These are phyloP conservation scores for Leucoma salicis DNA, from an alignment of 2,888 invertebrate species.

Conservation along the genomic window DNA sequence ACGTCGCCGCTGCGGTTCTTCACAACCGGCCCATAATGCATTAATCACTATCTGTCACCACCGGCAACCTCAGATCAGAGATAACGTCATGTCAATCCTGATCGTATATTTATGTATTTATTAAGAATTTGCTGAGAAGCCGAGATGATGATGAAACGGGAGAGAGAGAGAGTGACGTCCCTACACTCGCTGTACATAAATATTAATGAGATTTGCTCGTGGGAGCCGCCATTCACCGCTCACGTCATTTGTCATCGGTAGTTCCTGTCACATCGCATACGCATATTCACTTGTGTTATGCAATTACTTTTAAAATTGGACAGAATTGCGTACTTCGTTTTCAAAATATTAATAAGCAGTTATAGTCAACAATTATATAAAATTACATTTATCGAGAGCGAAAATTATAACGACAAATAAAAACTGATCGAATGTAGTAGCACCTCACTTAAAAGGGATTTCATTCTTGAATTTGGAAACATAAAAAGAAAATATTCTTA, in stretches of 20 bases:
- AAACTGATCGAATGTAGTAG: too few relatives aligned
- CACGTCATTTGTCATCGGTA: constrained; percentile 75
- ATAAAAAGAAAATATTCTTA: too few relatives aligned
- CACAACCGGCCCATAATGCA: constrained; percentile 18
- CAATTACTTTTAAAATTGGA: constrained; percentile 70
- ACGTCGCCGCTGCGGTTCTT: constrained; percentile 37
- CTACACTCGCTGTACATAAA: constrained; percentile 44
- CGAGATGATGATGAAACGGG: constrained; percentile 28
- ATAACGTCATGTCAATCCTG: constrained; percentile 33
- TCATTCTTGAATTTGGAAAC: too few relatives aligned
- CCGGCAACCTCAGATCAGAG: constrained; percentile 29
- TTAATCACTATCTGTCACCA: constrained; percentile 37
- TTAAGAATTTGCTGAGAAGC: constrained; percentile 26
- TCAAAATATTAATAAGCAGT: constrained; percentile 56
- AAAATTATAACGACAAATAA: too few relatives aligned
- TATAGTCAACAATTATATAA: constrained; percentile 43
- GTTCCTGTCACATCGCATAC: constrained; percentile 66
- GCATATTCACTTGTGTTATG: constrained; percentile 69
- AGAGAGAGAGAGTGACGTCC: neutral
- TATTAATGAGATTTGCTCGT: constrained; percentile 66
- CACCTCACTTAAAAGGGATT: too few relatives aligned
- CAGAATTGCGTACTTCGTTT: constrained; percentile 60
- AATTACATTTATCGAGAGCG: constrained; percentile 11
- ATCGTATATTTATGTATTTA: constrained; percentile 39
- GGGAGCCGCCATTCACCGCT: constrained; percentile 53